Base-by-base conservation (phyloP, 1,140 invertebrate genomes). In the Drosophila leontia region DNA sequence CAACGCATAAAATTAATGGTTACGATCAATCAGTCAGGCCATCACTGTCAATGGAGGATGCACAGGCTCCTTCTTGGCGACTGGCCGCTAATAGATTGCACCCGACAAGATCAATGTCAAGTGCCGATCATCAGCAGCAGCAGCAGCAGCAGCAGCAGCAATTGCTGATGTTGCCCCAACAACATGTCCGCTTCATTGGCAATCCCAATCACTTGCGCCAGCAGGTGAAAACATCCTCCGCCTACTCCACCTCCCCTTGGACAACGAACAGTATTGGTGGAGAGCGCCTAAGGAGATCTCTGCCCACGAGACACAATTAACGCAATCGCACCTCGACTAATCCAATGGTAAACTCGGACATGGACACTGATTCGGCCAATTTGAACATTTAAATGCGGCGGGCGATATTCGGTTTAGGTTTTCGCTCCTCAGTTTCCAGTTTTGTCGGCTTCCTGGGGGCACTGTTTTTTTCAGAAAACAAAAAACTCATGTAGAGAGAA, bases 1-100 rank as follows among this genome's bases (percentile, higher is more conserved):
- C 85, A 86, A 83, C 82, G 85, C 80, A 86, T 90, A 78, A 91
- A 91, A 81, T 91, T 84, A 91, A 91, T 91, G 75, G 80, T 56
- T 78, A 79, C 90, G 75, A 91, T 91, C 90, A 83, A 91, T 90
- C 90, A 91, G 90, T 81, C 90, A 90, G 82, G 75, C 69, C 82
- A 84, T 91, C 90, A 91, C 74, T 90, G 82, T 88, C 91, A 90
- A 8, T 63, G 53, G 65, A 70, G 64, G 75, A 82, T 65, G 70
- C 51, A 41, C 47, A 35, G 50, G 55, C 39, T 44, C 26, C 65
- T 47, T 39, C 48, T 44, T 74, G 61, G 76, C 65, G 78, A 62
- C 64, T 80, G 76, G 15, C 78, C 45, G 75, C 90, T 68, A 90
- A 91, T 91, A 90, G 90, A 90, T 91, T 90, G 65, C 88, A 75